Base-by-base conservation (phyloP, 2,888 invertebrate genomes). In the Neoascia interrupta region DNA sequence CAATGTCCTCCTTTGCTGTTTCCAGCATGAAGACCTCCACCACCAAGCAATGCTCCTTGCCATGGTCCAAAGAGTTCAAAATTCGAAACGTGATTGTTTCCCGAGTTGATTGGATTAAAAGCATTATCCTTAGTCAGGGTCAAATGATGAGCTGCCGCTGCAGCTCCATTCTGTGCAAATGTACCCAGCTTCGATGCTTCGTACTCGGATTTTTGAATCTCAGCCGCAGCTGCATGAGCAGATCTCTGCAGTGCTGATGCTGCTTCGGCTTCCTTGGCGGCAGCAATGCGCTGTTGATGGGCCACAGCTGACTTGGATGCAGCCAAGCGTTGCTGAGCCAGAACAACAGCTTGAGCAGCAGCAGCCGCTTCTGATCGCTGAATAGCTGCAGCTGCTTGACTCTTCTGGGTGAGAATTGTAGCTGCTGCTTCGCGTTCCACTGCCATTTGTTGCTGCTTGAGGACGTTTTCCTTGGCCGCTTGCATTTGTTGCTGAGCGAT, bases 391-490 rank as follows among this genome's bases (percentile, higher is more conserved):
- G 92, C 91, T 81, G 94, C 92, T 89, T 94, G 91, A 79, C 93
- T 92, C 69, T 90, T 92, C 83, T 91, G 92, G 1, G 91, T 91
- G 0, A 91, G 89, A 47, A 92, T 90, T 0, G 92, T 91, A 0
- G 94, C 94, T 5, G 92, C 92, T 0, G 93, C 91, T 84, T 94
- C 94, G 84, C 93, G 94, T n/a, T 93, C 92, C 82, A 92, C 91
- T 31, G 94, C 94, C 23, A 93, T 89, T 81, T 92, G 92, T 84
- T 94, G 94, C 79, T 94, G 94, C 82, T 92, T 90, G 4, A 93
- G 86, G 0, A 94, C 93, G 1, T 92, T 91, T 79, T 94, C 93
- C 84, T 94, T 94, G 2, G 93, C 94, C 0, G 92, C 92, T 26
- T 93, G 91, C 18, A 94, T 94, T 81, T 93, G 92, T 49, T 93